These are phyloP conservation scores for Chaitophorus viminalis DNA, from an alignment of 2,888 invertebrate species.

Conservation along the genomic window DNA sequence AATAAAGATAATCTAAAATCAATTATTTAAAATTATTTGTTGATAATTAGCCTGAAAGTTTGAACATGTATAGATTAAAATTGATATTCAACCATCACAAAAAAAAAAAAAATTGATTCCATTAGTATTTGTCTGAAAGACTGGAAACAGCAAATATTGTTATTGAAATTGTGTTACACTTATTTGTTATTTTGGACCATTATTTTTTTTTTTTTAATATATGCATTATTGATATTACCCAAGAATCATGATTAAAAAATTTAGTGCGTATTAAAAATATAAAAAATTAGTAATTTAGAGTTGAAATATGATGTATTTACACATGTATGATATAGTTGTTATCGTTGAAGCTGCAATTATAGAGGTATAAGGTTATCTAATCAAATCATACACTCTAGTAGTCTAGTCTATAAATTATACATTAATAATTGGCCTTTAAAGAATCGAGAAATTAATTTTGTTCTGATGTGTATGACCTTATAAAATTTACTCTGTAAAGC, in stretches of 20 bases:
- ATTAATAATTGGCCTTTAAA: conserved; percentile 29
- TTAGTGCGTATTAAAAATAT: background rate
- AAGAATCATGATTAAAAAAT: background rate
- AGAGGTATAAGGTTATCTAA: conserved; percentile 41
- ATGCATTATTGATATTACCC: background rate
- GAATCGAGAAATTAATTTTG: conserved; percentile 31
- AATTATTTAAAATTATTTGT: background rate
- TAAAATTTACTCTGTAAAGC: background rate
- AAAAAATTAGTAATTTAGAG: background rate
- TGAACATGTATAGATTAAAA: background rate
- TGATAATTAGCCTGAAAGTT: background rate
- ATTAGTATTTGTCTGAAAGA: background rate
- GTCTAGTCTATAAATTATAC: background rate
- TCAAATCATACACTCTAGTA: conserved; percentile 15
- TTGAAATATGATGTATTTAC: background rate
- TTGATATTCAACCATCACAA: background rate
- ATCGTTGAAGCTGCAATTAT: conserved; percentile 20
- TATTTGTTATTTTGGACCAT: background rate
- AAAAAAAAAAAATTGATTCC: background rate
- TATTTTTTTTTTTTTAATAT: background rate
- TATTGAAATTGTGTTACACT: background rate
- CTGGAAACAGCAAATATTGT: background rate
- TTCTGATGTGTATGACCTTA: conserved; percentile 11
- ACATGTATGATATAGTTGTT: background rate
- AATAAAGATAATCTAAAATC: background rate